Base-by-base conservation (phyloP, 2,888 invertebrate species). In the Ametastegia equiseti region DNA sequence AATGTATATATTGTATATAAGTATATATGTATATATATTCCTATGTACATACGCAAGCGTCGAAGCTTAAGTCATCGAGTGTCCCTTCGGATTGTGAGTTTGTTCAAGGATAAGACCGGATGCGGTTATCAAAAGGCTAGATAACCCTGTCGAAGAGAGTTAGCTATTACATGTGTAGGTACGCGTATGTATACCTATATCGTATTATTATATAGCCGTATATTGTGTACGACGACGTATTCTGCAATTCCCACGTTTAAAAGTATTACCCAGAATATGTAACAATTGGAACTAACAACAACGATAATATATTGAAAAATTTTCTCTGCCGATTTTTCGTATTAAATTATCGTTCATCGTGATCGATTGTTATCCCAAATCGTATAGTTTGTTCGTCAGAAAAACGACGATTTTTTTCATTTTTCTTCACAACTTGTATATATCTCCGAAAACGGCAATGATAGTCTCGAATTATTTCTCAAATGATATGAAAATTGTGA, bases 41-140 rank as follows among this genome's bases (percentile, higher is more conserved):
- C 47, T 79, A 67, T 54, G 65, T 23, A 77, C 42, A n/a, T 30
- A n/a, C 33, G n/a, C 36, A 2, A 9, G 5, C 65, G 23, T 67
- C 36, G 19, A 39, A 67, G 30, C 27, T 33, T 33, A 39, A 45
- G 63, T 77, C 54, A 65, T 69, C 77, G 78, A 81, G 80, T 82
- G 57, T 63, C 42, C 65, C 60, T 80, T 36, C 83, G 80, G 85
- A 84, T 86, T 86, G 86, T 87, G 36, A 67, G 69, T 82, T 83
- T 84, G 84, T 88, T 84, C 82, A 82, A 82, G 83, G 88, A 88
- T 88, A 88, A 86, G 86, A 85, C 89, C 89, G 89, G 89, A 89
- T 89, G 87, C 85, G 86, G 84, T 88, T 89, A 89, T 89, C 89
- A 85, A 84, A 85, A 83, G 83, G 83, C 84, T 86, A 85, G 85